Conservation (phyloP, 2,888 invertebrate species). For the Allophyes oxyacanthae region DNA sequence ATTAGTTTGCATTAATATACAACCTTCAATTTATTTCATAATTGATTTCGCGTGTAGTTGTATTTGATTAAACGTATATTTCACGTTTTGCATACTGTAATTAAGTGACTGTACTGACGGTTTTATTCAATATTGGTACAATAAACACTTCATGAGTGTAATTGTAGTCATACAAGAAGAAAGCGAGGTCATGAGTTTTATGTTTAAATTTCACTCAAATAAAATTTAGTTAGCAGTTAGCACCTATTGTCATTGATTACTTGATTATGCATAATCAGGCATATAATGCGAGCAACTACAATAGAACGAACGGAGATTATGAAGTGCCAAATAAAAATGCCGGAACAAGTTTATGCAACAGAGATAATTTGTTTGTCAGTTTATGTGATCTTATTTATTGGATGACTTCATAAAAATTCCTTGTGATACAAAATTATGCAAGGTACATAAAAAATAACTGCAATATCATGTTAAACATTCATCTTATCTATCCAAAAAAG, state of each 20-base stretch:
- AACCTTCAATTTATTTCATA: conserved; percentile 43
- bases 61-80: conserved; percentile 12
- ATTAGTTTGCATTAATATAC: conserved; percentile 27
- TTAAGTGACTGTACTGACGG: conserved; percentile 20
- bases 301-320: conserved; percentile 9
- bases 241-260: conserved; percentile 32
- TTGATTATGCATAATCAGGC: conserved; percentile 4
- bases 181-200: conserved; percentile 51
- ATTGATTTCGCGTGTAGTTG: conserved; percentile 39
- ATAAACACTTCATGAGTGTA: conserved; percentile 44
- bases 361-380: conserved; percentile 4
- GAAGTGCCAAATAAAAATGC: conserved; percentile 6
- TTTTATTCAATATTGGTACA: conserved; percentile 26
- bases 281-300: conserved; percentile 6
- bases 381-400: conserved; percentile 23
- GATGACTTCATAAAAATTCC: conserved; percentile 11
- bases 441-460: conserved; percentile 32
- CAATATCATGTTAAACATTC: conserved; percentile 18
- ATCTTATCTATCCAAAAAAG: conserved; percentile 45
- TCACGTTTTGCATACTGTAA: conserved; percentile 44
- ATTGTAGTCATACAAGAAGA: conserved; percentile 57
- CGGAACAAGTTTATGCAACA: conserved; percentile 1
- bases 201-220: conserved; percentile 13
- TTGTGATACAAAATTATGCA: conserved; percentile 22
- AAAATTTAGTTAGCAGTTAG: conserved; percentile 35